Evolutionary conservation across 2,797 vertebrate species (phyloP).

Genomic region (Malacoctenus gilli): DNA sequence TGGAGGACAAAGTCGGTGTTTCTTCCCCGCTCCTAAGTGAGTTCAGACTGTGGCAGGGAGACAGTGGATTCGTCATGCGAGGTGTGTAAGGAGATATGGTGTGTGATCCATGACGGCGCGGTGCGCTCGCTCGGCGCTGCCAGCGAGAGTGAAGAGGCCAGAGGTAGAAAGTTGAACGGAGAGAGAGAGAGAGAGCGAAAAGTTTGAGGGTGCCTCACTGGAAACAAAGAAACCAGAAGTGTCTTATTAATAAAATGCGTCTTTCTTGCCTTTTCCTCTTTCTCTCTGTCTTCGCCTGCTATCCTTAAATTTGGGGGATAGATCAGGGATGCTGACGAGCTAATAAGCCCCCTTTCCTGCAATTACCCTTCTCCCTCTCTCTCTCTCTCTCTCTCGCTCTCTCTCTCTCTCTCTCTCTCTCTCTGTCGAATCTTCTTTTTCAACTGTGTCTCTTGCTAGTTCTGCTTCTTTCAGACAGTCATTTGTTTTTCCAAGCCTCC

Average conservation of each 20-base stretch:
- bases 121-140: constrained; percentile 41
- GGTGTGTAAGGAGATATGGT: constrained; percentile 72
- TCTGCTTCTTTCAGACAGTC: constrained; percentile 28
- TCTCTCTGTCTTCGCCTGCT: constrained; percentile 38
- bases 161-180: constrained; percentile 58
- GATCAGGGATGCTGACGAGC: constrained; percentile 71
- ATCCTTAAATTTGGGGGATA: constrained; percentile 71
- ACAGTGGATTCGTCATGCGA: constrained; percentile 61
- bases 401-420: constrained; percentile 12
- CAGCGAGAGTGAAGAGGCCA: constrained; percentile 54
- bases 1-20: constrained; percentile 42
- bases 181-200: constrained; percentile 43
- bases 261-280: constrained; percentile 22
- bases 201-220: constrained; percentile 40
- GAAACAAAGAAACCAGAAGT: constrained; percentile 1
- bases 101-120: constrained; percentile 63
- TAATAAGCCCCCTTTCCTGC: constrained; percentile 79
- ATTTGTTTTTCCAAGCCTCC: constrained; percentile 20
- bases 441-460: constrained; percentile 35
- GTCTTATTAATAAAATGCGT: not conserved
- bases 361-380: constrained; percentile 65
- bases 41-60: constrained; percentile 55
- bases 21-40: constrained; percentile 37
- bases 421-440: constrained; percentile 40
- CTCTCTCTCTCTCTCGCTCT: constrained; percentile 39